These are phyloP conservation scores for Clarias magur DNA, from an alignment of 2,113 vertebrate genomes.

Conservation along the genomic window DNA sequence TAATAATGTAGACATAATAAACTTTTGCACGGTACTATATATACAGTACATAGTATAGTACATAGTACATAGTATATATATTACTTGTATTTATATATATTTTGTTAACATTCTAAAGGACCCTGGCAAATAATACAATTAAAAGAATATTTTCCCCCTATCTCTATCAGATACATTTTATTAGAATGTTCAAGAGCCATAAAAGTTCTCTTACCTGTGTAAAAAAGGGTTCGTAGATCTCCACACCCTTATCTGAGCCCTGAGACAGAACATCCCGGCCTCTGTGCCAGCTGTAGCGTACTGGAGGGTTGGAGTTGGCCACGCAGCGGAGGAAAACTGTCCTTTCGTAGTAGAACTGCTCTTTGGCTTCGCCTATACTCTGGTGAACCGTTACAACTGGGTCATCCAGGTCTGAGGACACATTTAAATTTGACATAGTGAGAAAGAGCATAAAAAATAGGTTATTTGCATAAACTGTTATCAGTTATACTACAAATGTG, in stretches of 20 bases:
- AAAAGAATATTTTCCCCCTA: too few species aligned
- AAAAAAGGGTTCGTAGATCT: conserved; percentile 99
- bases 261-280: conserved; percentile 92
- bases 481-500: neutral
- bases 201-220: conserved; percentile 84
- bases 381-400: conserved; percentile 96
- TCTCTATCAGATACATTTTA: too few species aligned
- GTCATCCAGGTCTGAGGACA: conserved; percentile 86
- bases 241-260: conserved; percentile 95
- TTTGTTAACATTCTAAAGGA: too few species aligned
- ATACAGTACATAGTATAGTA: too few species aligned
- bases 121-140: too few species aligned
- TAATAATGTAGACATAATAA: too few species aligned
- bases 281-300: conserved; percentile 96
- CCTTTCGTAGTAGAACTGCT: conserved; percentile 97
- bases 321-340: conserved; percentile 96
- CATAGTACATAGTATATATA: too few species aligned
- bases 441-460: neutral
- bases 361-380: conserved; percentile 96
- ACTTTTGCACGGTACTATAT: too few species aligned
- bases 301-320: conserved; percentile 94
- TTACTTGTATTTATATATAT: too few species aligned
- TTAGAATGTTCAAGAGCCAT: neutral
- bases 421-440: neutral
- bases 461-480: neutral